phyloP scores from a whole-genome alignment of 2,888 invertebrate species.

The Euplagia quadripunctaria region DNA sequence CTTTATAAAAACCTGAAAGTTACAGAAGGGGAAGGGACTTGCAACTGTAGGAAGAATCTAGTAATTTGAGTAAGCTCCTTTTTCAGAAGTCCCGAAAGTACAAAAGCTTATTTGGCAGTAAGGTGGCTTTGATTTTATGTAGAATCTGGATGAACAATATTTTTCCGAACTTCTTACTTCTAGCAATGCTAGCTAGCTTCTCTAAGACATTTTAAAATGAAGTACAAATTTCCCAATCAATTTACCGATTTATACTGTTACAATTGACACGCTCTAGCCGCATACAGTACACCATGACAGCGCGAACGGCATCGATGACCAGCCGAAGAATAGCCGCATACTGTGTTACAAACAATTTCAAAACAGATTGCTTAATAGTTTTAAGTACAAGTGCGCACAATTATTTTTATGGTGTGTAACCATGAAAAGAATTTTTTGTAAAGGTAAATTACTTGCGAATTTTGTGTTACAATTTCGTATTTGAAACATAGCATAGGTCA shows the following conservation, averaged over 20 bases:
- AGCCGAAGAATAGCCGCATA: background rate
- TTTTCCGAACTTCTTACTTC: background rate
- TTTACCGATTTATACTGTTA: background rate
- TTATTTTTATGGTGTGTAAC: no score
- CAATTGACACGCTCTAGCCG: background rate
- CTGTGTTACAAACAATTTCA: background rate
- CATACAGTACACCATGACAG: background rate
- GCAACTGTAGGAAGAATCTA: background rate
- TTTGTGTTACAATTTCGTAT: background rate
- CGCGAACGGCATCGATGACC: background rate
- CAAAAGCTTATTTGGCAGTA: background rate
- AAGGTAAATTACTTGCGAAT: background rate
- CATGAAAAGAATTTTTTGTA: no score
- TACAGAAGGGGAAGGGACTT: no score
- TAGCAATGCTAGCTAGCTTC: background rate
- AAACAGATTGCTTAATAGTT: background rate
- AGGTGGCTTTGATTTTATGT: background rate
- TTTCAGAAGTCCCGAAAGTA: background rate
- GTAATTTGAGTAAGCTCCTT: background rate
- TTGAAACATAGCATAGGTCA: background rate
- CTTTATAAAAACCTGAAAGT: background rate
- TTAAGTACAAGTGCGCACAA: background rate
- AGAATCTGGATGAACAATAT: no score
- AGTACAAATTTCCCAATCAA: background rate
- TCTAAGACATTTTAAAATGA: background rate